A percentile compares a stretch with the other conserved stretches of the same genome.
Conservation (phyloP, 2,888 invertebrate genomes). For the Ceratothoa steindachneri region DNA sequence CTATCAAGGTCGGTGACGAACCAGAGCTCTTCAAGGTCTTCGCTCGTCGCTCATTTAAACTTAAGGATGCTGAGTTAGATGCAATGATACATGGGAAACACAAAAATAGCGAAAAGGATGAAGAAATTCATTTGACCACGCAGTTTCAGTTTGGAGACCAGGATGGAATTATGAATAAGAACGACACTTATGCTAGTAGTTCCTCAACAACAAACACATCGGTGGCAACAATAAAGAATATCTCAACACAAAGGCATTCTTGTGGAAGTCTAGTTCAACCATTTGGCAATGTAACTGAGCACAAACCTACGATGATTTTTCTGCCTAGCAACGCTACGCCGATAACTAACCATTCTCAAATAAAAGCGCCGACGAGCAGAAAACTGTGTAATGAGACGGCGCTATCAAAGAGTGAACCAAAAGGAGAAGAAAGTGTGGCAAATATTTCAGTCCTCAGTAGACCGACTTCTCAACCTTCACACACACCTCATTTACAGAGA, state of each 20-base stretch:
- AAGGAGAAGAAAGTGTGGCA: background rate
- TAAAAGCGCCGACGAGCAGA: background rate
- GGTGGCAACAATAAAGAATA: background rate
- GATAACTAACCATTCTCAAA: background rate
- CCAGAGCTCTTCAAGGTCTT: slow-evolving; percentile 78
- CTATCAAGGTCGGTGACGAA: slow-evolving; percentile 56
- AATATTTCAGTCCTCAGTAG: background rate
- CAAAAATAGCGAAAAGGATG: slow-evolving; percentile 15
- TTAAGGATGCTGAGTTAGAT: slow-evolving; percentile 25
- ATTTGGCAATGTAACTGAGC: background rate
- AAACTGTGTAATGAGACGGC: background rate
- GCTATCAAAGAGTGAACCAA: background rate
- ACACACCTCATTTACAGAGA: background rate
- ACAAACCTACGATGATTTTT: background rate
- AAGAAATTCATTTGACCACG: slow-evolving; percentile 15
- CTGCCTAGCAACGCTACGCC: background rate
- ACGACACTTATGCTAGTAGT: background rate
- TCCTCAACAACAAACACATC: background rate
- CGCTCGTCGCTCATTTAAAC: slow-evolving; percentile 70
- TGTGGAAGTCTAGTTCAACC: background rate
- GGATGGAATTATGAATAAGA: background rate
- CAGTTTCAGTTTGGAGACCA: background rate
- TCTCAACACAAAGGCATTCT: background rate
- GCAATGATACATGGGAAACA: background rate
- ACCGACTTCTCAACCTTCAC: background rate